These are phyloP conservation scores for Numenius arquata DNA, from an alignment of 2,113 vertebrate genomes.

Conservation along the genomic window DNA sequence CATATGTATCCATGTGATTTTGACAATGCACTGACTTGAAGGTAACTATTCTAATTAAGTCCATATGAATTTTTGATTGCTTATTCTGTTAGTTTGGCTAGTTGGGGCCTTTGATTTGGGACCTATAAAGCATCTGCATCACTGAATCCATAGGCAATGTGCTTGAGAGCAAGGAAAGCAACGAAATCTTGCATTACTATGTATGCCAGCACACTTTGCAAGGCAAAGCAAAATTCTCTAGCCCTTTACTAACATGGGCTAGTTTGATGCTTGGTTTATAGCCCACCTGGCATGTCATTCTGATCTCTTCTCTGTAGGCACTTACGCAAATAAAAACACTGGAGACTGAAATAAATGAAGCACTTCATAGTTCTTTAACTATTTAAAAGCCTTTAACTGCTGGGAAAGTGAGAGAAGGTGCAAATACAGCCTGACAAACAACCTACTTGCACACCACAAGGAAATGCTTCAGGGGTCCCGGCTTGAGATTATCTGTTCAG, in stretches of 20 bases:
- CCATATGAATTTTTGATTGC: background rate
- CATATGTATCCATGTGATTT: accelerated
- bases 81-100: background rate
- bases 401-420: background rate
- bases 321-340: background rate
- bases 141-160: background rate
- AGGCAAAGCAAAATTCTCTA: background rate
- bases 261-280: background rate
- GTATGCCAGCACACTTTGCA: background rate
- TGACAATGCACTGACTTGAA: background rate
- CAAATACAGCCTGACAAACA: background rate
- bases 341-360: background rate
- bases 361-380: background rate
- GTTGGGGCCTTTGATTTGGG: background rate
- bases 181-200: accelerated
- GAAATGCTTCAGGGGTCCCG: conserved; percentile 11
- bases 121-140: background rate
- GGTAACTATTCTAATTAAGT: background rate
- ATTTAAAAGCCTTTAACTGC: background rate
- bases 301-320: background rate
- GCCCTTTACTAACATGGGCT: background rate
- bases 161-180: background rate
- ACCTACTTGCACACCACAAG: background rate
- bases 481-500: conserved; percentile 7
- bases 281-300: background rate